Evolutionary conservation across 1,140 invertebrate species (phyloP).

Genomic region (Drosophila ironensis): DNA sequence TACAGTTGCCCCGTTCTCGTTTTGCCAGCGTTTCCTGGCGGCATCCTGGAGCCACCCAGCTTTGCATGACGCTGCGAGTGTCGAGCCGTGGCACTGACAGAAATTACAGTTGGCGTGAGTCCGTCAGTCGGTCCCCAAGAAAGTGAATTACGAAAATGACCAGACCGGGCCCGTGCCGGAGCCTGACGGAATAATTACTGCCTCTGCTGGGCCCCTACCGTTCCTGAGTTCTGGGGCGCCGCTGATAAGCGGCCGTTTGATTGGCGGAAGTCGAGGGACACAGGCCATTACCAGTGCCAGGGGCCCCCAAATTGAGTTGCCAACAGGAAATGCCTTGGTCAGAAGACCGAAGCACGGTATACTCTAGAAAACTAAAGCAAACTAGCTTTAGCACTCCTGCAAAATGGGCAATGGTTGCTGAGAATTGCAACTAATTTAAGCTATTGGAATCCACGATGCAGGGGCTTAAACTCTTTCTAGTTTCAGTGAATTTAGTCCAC

Average conservation of each 20-base stretch:
- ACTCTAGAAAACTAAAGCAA: too few relatives aligned
- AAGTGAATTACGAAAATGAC: not conserved
- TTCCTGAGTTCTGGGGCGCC: slow-evolving; percentile 32
- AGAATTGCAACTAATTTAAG: too few relatives aligned
- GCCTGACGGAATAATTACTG: slow-evolving; percentile 62
- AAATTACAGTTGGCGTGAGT: slow-evolving; percentile 58
- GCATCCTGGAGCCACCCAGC: not conserved
- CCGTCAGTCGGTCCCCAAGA: slow-evolving; percentile 4
- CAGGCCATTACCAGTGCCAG: not conserved
- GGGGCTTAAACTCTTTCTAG: too few relatives aligned
- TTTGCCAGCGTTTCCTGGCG: not conserved
- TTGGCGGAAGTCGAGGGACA: slow-evolving; percentile 10
- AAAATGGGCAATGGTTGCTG: too few relatives aligned
- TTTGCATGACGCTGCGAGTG: slow-evolving; percentile 29
- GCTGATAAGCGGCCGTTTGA: slow-evolving; percentile 32
- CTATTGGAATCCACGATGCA: too few relatives aligned
- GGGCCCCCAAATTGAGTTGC: slow-evolving; percentile 7
- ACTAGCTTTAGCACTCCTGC: too few relatives aligned
- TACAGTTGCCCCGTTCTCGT: slow-evolving; percentile 29
- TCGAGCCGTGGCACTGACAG: slow-evolving; percentile 47
- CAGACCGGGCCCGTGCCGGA: too few relatives aligned
- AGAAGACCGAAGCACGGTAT: not conserved
- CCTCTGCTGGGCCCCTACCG: too few relatives aligned
- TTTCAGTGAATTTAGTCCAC: too few relatives aligned
- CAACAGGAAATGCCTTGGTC: not conserved